Conservation (phyloP, 2,888 invertebrate genomes). For the Lepidochrysops patricia region DNA sequence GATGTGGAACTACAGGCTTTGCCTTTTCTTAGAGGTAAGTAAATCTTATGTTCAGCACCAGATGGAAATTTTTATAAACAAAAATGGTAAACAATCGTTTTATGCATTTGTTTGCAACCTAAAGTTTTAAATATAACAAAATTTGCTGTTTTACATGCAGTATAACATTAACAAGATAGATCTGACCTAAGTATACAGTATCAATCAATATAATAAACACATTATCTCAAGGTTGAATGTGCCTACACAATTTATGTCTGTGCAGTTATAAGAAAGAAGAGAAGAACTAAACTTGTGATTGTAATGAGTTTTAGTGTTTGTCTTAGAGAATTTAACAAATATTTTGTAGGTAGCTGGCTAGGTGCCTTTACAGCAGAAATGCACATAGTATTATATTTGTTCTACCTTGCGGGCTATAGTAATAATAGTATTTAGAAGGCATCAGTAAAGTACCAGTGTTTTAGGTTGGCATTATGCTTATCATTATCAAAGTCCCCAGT, state of each 20-base stretch:
- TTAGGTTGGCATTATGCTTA: no score
- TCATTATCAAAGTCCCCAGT: no score
- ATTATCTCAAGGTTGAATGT: constrained; percentile 1
- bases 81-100: not conserved
- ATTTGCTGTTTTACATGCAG: not conserved
- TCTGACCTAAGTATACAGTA: not conserved
- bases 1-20: constrained; percentile 97
- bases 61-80: constrained; percentile 5
- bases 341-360: no score
- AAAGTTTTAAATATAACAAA: not conserved
- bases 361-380: no score
- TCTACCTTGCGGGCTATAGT: no score
- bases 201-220: not conserved
- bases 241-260: not conserved
- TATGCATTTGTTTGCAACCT: not conserved
- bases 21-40: constrained; percentile 96
- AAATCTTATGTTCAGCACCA: not conserved
- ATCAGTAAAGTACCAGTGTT: no score
- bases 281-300: not conserved
- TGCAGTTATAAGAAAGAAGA: not conserved
- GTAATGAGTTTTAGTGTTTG: no score
- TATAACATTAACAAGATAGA: not conserved
- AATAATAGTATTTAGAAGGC: no score
- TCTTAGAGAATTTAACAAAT: no score
- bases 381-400: no score